Percentiles rank a stretch among this genome's conserved stretches.
These are phyloP conservation scores for Siphlonurus alternatus DNA, from an alignment of 2,888 invertebrate species.

Conservation along the genomic window DNA sequence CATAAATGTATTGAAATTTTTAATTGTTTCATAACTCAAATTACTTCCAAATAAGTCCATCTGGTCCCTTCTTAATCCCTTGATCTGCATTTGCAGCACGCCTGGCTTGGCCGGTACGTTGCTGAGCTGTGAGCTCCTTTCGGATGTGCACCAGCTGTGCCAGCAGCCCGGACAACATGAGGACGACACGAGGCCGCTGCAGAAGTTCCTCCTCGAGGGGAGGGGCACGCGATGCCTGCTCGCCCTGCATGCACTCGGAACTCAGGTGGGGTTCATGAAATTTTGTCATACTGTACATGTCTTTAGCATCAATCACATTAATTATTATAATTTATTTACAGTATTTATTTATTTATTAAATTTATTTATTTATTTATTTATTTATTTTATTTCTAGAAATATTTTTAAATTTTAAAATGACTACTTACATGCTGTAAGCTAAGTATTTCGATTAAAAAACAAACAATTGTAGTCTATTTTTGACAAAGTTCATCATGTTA, in stretches of 20 bases:
- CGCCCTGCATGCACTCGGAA: conserved; percentile 37
- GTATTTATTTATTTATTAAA: not conserved
- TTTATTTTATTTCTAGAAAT: not conserved
- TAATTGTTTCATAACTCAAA: too few relatives aligned
- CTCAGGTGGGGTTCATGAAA: conserved; percentile 31
- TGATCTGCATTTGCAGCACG: too few relatives aligned
- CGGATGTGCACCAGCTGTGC: conserved; percentile 38
- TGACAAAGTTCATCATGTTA: too few relatives aligned
- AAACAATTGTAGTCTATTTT: too few relatives aligned
- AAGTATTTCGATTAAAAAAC: too few relatives aligned
- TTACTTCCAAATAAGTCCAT: too few relatives aligned
- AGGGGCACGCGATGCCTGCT: conserved; percentile 44
- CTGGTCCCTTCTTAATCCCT: too few relatives aligned
- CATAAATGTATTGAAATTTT: too few relatives aligned
- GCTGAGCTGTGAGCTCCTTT: conserved; percentile 43
- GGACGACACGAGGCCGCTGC: conserved; percentile 28
- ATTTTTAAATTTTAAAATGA: too few relatives aligned
- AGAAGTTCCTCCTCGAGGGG: conserved; percentile 37
- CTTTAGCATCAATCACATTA: not conserved
- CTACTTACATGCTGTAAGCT: too few relatives aligned
- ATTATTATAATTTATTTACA: not conserved
- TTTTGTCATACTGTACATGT: not conserved
- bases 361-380: not conserved
- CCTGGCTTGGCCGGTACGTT: conserved; percentile 40
- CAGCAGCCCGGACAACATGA: conserved; percentile 21